Conservation (phyloP, 2,113 vertebrate genomes). For the Alosa alosa region DNA sequence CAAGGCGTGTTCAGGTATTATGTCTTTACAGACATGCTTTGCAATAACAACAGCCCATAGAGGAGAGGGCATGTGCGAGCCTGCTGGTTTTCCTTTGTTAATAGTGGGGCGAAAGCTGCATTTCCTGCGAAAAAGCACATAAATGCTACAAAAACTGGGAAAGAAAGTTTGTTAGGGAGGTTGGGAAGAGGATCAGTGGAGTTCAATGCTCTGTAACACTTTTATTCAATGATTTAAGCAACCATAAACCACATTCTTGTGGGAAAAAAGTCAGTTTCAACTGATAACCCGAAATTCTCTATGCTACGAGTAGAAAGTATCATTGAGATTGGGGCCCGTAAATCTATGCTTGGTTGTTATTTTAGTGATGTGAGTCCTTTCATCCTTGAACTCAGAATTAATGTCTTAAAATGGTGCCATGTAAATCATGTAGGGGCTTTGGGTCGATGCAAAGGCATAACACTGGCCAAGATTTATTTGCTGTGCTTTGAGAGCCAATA, state of each 20-base stretch:
- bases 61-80: neutral
- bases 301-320: conserved; percentile 23
- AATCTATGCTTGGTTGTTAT: conserved; percentile 36
- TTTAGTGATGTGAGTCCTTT: conserved; percentile 38
- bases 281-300: conserved; percentile 15
- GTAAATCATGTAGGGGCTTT: conserved; percentile 34
- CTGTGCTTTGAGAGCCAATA: conserved; percentile 24
- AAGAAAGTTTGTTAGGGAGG: neutral
- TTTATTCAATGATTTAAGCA: neutral
- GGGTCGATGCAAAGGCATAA: conserved; percentile 30
- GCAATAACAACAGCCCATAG: conserved; percentile 2
- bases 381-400: conserved; percentile 28
- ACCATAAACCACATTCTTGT: conserved; percentile 11
- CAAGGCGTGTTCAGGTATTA: conserved; percentile 10
- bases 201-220: conserved; percentile 8
- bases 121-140: neutral
- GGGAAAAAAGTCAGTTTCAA: neutral
- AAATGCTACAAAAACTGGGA: neutral
- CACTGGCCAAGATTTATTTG: conserved; percentile 43
- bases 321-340: conserved; percentile 33
- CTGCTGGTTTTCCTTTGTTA: neutral
- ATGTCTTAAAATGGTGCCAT: conserved; percentile 30
- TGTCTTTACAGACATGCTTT: neutral
- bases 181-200: neutral
- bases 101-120: neutral